Percentiles rank a stretch among this genome's conserved stretches.
phyloP scores from a whole-genome alignment of 2,797 vertebrate species.

The Tinamus major region DNA sequence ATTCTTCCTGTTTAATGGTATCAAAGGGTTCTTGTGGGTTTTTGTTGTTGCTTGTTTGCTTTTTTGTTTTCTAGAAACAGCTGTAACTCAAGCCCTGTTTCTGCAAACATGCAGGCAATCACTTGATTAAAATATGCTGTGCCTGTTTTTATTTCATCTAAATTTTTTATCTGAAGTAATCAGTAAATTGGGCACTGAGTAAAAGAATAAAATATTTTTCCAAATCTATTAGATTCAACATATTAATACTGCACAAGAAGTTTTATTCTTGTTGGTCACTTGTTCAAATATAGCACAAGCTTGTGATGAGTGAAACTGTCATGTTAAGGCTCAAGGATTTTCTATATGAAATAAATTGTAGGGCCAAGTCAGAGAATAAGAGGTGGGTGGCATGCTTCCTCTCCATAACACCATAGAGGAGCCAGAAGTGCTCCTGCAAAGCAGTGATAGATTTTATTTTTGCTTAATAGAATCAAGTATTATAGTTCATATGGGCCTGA shows the following conservation, averaged over 20 bases:
- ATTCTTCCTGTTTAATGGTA: background rate
- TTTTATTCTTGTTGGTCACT: conserved; percentile 19
- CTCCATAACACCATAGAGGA: background rate
- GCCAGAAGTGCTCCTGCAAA: background rate
- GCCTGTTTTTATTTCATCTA: conserved; percentile 15
- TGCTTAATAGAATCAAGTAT: background rate
- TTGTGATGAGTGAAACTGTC: conserved; percentile 15
- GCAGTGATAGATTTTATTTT: background rate
- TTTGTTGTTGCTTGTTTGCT: too few relatives aligned
- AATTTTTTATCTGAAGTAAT: conserved; percentile 48
- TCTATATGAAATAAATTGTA: background rate
- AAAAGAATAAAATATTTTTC: background rate
- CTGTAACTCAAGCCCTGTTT: conserved; percentile 66
- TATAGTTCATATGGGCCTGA: background rate
- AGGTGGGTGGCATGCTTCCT: background rate
- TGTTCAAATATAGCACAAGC: background rate
- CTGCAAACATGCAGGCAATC: conserved; percentile 59
- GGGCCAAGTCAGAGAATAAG: background rate
- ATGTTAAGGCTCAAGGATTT: background rate
- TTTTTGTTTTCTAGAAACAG: background rate
- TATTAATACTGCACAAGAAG: conserved; percentile 62
- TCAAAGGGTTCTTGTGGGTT: background rate
- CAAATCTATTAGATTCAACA: conserved; percentile 39
- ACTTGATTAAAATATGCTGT: conserved; percentile 67
- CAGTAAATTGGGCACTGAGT: conserved; percentile 62